A percentile compares a stretch with the other conserved stretches of the same genome.
Conservation (phyloP, 1,140 invertebrate species). For the Drosophila parvula region DNA sequence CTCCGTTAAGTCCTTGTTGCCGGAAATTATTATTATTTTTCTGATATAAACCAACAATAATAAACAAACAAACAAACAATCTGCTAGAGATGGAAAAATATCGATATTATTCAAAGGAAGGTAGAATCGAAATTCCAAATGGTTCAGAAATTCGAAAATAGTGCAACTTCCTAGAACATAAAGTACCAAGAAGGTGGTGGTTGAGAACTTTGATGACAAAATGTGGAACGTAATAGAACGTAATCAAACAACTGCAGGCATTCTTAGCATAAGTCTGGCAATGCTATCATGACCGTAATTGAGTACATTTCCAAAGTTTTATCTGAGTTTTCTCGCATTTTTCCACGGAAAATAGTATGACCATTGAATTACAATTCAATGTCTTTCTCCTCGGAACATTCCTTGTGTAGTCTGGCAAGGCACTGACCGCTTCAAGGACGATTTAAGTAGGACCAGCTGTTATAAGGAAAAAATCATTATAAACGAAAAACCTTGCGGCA, state of each 20-base stretch:
- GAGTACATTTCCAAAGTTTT: no score
- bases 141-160: no score
- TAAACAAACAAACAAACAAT: constrained; percentile 30
- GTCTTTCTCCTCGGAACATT: no score
- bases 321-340: no score
- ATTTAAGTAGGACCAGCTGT: not conserved
- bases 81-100: not conserved
- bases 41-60: constrained; percentile 52
- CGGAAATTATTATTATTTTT: constrained; percentile 33
- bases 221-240: not conserved
- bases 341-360: not conserved
- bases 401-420: not conserved
- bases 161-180: no score
- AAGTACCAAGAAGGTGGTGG: no score
- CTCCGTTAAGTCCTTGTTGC: constrained; percentile 63
- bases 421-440: not conserved
- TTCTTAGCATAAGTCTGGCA: not conserved
- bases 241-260: no score
- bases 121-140: no score
- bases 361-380: no score
- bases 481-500: no score
- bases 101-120: not conserved
- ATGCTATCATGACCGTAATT: no score
- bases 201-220: not conserved
- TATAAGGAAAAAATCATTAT: no score